phyloP scores from a whole-genome alignment of 2,797 vertebrate genomes.

The Prunella strophiata region DNA sequence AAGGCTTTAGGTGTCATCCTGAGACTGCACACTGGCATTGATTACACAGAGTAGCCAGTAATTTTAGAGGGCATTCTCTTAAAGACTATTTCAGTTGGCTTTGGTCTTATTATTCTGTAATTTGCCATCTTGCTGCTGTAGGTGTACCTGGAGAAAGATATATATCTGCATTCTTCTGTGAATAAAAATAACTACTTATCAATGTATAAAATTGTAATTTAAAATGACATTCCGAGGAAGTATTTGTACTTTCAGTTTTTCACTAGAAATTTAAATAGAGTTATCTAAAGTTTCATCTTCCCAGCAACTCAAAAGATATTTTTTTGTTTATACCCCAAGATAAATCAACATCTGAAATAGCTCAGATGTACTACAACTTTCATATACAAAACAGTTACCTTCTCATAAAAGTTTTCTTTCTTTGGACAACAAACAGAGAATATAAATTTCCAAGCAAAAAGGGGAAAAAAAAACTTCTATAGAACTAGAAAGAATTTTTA shows the following conservation, averaged over 20 bases:
- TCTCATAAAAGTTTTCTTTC: background rate
- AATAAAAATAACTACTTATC: background rate
- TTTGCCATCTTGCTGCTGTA: background rate
- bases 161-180: background rate
- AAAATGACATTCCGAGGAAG: background rate
- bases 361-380: background rate
- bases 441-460: background rate
- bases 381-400: background rate
- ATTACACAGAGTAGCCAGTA: background rate
- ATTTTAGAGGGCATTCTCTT: background rate
- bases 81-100: background rate
- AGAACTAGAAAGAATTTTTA: background rate
- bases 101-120: background rate
- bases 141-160: background rate
- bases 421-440: background rate
- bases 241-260: background rate
- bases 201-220: background rate
- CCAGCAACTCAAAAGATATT: background rate
- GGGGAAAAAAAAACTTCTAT: fast-evolving
- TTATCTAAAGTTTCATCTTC: background rate
- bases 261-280: background rate
- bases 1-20: background rate
- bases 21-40: background rate
- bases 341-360: background rate
- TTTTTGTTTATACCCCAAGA: background rate